Base-by-base conservation (phyloP, 2,888 invertebrate genomes). In the Monopis laevigella region DNA sequence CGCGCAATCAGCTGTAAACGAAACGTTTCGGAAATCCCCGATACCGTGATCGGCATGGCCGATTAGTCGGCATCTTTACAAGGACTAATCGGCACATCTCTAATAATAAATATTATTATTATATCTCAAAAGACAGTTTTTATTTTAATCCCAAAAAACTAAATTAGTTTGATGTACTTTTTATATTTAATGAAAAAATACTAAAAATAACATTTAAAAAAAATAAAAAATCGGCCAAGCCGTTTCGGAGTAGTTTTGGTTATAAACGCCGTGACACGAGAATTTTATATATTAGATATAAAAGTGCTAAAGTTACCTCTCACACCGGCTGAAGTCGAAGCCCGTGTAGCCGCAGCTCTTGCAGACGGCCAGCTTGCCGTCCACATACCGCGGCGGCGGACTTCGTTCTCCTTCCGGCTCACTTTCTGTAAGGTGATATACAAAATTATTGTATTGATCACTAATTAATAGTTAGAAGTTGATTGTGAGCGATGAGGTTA, bases 311-410 rank as follows among this genome's bases (percentile, higher is more conserved):
- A n/a, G 16, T 51, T 57, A 80, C 87, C 87, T 72, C 66, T 89
- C 86, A 70, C 95, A 95, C 46, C 85, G 86, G 51, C 86, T 88
- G 62, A 93, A 91, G 65, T 93, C 89, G 52, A 84, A 83, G 40
- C 92, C 92, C 34, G 88, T 84, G 57, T 88, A 87, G 12, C 94
- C 94, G 64, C 95, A 95, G 48, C 84, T 83, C 47, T 86, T 85
- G 66, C 95, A 95, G 1, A 94, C 84, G 5, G 92, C 92, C 49
- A 89, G 70, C 77, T 86, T 88, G 39, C 92, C 92, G 26, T 87
- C 85, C 19, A 89, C 82, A 47, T 81, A 83, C 51, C 86, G 86
- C 3, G 88, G 85, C 19, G 84, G 82, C 2, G 83, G 82, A 45
- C 86, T 85, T 2, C 86, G 84, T 32, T 77, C 69, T n/a, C 72